Evolutionary conservation across 1,140 invertebrate genomes (phyloP), one percentile per base, ranked within the genome.

Genomic region (Chrysomallon squamiferum): DNA sequence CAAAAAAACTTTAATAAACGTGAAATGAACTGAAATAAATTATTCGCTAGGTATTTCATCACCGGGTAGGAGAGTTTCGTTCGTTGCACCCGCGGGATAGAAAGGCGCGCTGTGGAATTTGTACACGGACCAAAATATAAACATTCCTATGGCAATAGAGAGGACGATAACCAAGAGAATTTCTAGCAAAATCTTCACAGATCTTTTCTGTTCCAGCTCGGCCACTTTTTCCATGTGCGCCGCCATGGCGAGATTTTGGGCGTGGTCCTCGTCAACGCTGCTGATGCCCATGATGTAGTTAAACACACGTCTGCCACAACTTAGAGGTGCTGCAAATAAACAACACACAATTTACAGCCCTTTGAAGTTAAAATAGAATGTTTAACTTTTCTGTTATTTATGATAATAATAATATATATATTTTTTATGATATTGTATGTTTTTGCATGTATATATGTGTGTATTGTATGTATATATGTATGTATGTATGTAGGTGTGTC

Each of bases 91-190:
- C 18, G 33, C 22, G 9, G 65, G 65, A 59, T 67, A 62, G 45
- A 57, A 62, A 6, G 65, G 65, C 0, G 62, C 56, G 2, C 67
- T 68, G 11, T 67, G 49, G 66, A 72, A 77, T 43, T 73, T 67
- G 71, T 73, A 76, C 29, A 65, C 60, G 0, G 77, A 79, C 70
- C 71, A 79, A 47, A 79, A 77, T 5, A 75, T 32, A 33, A 77
- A 79, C 64, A 77, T 49, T 22, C 62, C 67, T 0, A 64, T 59
- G 0, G 73, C 77, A 25, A 74, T 62, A 11, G 30, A 25, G 11
- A 77, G 41, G 45, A 77, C 75, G 11, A 71, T 13, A 2, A 71
- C 62, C 6, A 79, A 47, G 13, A 73, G 73, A 27, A 67, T 54
- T 11, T 38, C 64, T 11, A 79, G 65, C n/a, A 47, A 47, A 27